Base-by-base conservation (phyloP, 2,113 vertebrate genomes). In the Gambusia holbrooki region DNA sequence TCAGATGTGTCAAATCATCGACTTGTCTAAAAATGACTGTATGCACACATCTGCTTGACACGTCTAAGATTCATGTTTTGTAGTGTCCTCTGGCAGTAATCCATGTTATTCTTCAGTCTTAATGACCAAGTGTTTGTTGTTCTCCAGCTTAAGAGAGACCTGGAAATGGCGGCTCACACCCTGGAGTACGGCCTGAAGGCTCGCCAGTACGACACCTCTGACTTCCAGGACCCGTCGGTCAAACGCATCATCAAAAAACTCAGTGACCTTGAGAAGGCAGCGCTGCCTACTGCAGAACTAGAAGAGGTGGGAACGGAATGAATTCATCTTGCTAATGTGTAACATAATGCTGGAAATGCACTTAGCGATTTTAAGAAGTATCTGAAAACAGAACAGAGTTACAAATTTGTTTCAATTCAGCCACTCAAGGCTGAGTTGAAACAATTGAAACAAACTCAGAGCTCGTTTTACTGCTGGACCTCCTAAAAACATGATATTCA, bases 241-340 rank as follows among this genome's bases (percentile, higher is more conserved):
- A 96, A 88, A 51, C 95, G 98, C 58, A 96, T 97, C 84, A 88
- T 99, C 15, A 94, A 93, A 77, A 97, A 97, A 87, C 93, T 98
- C 86, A 97, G 97, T 35, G 94, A 98, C 87, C 93, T 99, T 4
- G 97, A 96, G 48, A 95, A 94, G 42, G 96, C 97, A 0, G 97
- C 94, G 0, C 90, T 99, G 19, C 40, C 96, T 0, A 13, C 90
- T 1, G 0, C 19, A 0, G 89, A 98, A 66, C 94, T 98, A 81
- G 92, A 94, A 81, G 95, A 98, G 97, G 98, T 99, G 74, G 82
- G 91, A n/a, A n/a, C 7, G 8, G 62, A 37, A 67, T 48, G 45
- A 62, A 66, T 17, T 11, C 6, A 40, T 35, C 40, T 48, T 5
- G 1, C 8, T 1, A 40, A 2, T 27, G 1, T 25, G 2, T 8